Evolutionary conservation across 2,113 vertebrate genomes (phyloP).

Genomic region (Asarcornis scutulata): DNA sequence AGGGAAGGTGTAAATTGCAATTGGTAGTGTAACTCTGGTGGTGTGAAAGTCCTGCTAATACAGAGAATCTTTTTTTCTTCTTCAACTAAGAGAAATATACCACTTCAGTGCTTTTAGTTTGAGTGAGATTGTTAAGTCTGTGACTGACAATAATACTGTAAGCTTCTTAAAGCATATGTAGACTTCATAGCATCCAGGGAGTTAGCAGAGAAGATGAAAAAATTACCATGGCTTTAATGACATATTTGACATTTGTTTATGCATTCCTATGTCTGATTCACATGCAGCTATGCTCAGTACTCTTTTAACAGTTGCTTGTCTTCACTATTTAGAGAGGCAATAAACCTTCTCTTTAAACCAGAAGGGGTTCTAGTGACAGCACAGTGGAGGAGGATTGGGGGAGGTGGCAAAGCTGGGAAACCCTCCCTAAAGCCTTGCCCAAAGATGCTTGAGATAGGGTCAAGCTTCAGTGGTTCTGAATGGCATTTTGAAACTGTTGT

Average conservation of each 20-base stretch:
- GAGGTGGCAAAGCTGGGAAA: background rate
- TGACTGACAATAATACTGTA: background rate
- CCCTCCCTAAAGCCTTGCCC: background rate
- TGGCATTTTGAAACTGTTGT: background rate
- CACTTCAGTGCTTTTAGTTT: constrained; percentile 41
- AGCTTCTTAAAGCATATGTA: background rate
- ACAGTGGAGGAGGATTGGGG: background rate
- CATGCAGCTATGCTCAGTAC: background rate
- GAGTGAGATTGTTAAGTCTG: constrained; percentile 14
- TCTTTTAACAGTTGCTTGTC: background rate
- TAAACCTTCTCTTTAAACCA: background rate
- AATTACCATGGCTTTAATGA: background rate
- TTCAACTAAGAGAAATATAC: constrained; percentile 3
- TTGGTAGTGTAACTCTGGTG: background rate
- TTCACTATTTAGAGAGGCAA: background rate
- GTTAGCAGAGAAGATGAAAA: background rate
- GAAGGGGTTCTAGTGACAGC: rapidly evolving
- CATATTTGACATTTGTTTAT: background rate
- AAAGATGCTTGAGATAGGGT: background rate
- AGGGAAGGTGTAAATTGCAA: constrained; percentile 23
- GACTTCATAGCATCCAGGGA: background rate
- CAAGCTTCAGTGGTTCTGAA: background rate
- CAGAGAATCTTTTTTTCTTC: background rate
- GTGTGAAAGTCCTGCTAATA: background rate
- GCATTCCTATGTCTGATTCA: background rate